Evolutionary conservation across 2,888 invertebrate species (phyloP).

Genomic region (Seira sanloemensis): DNA sequence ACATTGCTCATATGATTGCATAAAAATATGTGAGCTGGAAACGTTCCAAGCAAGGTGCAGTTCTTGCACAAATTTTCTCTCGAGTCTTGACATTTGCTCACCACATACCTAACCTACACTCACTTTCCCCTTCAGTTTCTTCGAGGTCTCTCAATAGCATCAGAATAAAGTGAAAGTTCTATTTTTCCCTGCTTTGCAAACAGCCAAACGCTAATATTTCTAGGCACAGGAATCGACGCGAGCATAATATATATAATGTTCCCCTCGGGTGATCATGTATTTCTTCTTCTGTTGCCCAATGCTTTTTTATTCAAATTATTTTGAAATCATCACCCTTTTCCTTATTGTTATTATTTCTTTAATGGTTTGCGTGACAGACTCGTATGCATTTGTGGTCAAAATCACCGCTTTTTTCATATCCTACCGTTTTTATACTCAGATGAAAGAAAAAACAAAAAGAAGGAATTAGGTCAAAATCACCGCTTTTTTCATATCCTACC

Average conservation of each 20-base stretch:
- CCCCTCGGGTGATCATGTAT: not conserved
- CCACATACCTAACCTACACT: no score
- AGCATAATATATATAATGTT: no score
- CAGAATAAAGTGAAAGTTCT: no score
- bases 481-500: slow-evolving; percentile 18
- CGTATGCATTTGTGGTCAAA: slow-evolving; percentile 21
- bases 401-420: slow-evolving; percentile 32
- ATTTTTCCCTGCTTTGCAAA: no score
- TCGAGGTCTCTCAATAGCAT: no score
- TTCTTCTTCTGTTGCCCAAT: not conserved
- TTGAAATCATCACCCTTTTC: slow-evolving; percentile 55
- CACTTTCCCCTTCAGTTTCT: no score
- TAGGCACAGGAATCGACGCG: no score
- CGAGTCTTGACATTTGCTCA: no score
- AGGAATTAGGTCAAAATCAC: slow-evolving; percentile 28
- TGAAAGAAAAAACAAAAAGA: not conserved
- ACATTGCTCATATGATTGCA: no score
- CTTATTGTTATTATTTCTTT: slow-evolving; percentile 3
- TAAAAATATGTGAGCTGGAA: no score
- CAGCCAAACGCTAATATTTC: not conserved
- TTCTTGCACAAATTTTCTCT: no score
- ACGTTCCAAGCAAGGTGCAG: no score
- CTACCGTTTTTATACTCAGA: not conserved
- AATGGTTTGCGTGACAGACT: slow-evolving; percentile 38
- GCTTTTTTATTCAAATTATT: slow-evolving; percentile 29